These are phyloP conservation scores for Pachydiplax longipennis DNA, from an alignment of 2,888 invertebrate species.

Conservation along the genomic window DNA sequence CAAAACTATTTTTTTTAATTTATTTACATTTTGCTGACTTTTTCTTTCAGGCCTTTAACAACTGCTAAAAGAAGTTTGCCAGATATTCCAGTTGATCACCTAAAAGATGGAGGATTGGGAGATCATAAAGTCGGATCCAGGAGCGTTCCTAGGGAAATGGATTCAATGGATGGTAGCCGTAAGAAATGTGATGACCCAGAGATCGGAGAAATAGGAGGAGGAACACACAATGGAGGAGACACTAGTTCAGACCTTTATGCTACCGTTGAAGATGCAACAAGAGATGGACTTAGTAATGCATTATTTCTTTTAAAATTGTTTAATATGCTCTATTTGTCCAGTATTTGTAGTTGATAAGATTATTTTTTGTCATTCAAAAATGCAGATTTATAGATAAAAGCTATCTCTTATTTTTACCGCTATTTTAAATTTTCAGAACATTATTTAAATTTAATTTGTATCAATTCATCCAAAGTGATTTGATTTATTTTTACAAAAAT, in stretches of 20 bases:
- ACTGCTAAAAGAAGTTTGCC: constrained; percentile 81
- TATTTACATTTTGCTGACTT: constrained; percentile 24
- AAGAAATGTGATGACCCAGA: constrained; percentile 50
- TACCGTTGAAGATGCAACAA: constrained; percentile 69
- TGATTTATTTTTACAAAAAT: too few species aligned
- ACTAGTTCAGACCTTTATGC: constrained; percentile 86
- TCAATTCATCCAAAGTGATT: too few species aligned
- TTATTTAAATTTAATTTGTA: too few species aligned
- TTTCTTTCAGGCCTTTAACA: constrained; percentile 57
- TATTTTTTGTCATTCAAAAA: too few species aligned
- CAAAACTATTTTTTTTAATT: too few species aligned
- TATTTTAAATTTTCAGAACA: too few species aligned
- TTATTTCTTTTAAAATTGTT: background rate
- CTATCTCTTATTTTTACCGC: too few species aligned
- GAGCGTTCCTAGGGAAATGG: constrained; percentile 54
- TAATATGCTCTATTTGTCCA: too few species aligned
- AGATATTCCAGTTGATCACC: constrained; percentile 75
- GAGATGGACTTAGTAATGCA: background rate
- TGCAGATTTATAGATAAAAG: too few species aligned
- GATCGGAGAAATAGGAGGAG: constrained; percentile 28
- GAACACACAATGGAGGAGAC: constrained; percentile 64
- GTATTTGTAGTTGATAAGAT: too few species aligned
- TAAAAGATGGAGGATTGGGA: constrained; percentile 16
- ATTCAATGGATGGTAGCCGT: constrained; percentile 53
- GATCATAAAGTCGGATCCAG: constrained; percentile 65